Percentiles rank a stretch among this genome's conserved stretches.
Evolutionary conservation across 2,888 invertebrate genomes (phyloP).

Genomic region (Cantharis lateralis): DNA sequence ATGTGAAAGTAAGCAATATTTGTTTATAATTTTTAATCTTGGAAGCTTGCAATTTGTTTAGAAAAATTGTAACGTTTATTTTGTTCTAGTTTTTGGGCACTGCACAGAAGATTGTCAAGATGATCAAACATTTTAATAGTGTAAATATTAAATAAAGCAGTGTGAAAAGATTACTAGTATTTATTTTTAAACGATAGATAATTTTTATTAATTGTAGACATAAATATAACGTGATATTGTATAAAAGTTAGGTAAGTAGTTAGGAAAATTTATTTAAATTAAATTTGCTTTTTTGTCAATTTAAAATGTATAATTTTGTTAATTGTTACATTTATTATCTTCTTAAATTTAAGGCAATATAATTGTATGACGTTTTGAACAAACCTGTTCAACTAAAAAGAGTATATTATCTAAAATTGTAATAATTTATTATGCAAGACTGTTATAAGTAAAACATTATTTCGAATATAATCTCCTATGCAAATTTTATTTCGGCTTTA

Average conservation of each 20-base stretch:
- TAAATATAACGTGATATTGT: slow-evolving; percentile 28
- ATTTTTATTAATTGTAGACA: slow-evolving; percentile 11
- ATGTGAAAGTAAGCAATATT: slow-evolving; percentile 76
- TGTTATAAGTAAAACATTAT: slow-evolving; percentile 3
- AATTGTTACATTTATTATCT: slow-evolving; percentile 10
- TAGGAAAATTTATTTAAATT: slow-evolving; percentile 7
- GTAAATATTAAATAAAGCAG: slow-evolving; percentile 17
- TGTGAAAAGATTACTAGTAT: slow-evolving; percentile 16
- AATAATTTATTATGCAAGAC: slow-evolving; percentile 5
- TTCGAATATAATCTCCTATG: background rate
- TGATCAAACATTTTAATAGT: slow-evolving; percentile 75
- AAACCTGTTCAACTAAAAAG: background rate
- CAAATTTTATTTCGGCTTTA: background rate
- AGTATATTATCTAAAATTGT: background rate
- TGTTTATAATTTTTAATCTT: background rate
- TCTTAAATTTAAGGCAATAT: background rate
- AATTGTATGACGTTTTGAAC: background rate
- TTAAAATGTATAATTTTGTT: slow-evolving; percentile 27
- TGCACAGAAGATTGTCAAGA: slow-evolving; percentile 85
- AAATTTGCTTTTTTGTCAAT: slow-evolving; percentile 11
- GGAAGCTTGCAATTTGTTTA: background rate
- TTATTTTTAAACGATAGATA: slow-evolving; percentile 14
- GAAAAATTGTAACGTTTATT: slow-evolving; percentile 39
- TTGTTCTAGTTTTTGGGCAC: slow-evolving; percentile 84
- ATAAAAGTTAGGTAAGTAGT: slow-evolving; percentile 28